Conservation (phyloP, 1,140 invertebrate genomes). For the Leptestheria dahalacensis region DNA sequence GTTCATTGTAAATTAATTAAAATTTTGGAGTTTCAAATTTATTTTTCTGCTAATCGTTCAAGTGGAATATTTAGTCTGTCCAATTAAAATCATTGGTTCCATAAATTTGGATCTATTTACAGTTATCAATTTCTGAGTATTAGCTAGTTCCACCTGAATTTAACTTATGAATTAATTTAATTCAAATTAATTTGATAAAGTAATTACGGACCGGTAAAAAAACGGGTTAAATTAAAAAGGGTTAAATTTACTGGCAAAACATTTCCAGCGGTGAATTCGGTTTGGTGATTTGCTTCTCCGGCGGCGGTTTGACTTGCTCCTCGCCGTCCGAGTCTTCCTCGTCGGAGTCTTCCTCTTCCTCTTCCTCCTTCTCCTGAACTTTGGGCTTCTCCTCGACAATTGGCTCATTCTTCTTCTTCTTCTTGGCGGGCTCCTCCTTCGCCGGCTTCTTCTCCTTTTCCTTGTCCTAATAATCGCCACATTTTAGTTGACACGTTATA, state of each 20-base stretch:
- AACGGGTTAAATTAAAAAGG: neutral
- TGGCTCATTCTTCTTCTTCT: neutral
- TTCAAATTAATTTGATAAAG: neutral
- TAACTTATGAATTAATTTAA: neutral
- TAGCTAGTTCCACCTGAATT: too few species aligned
- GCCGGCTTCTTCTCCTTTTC: neutral
- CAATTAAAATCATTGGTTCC: too few species aligned
- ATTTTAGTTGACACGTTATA: neutral
- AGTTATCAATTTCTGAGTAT: too few species aligned
- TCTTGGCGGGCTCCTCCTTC: neutral
- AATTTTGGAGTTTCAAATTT: too few species aligned
- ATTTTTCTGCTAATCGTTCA: neutral
- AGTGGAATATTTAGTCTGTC: neutral
- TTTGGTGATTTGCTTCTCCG: neutral
- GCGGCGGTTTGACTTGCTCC: neutral
- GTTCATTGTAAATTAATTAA: too few species aligned
- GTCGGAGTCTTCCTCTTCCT: neutral
- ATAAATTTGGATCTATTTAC: too few species aligned
- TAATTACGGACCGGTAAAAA: neutral
- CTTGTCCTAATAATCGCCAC: neutral
- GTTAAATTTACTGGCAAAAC: neutral
- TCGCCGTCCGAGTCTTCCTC: neutral
- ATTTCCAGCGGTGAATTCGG: neutral
- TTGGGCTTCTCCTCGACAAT: neutral
- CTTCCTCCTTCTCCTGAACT: conserved; percentile 7